Conservation (phyloP, 2,888 invertebrate genomes). For the Noctua pronuba region DNA sequence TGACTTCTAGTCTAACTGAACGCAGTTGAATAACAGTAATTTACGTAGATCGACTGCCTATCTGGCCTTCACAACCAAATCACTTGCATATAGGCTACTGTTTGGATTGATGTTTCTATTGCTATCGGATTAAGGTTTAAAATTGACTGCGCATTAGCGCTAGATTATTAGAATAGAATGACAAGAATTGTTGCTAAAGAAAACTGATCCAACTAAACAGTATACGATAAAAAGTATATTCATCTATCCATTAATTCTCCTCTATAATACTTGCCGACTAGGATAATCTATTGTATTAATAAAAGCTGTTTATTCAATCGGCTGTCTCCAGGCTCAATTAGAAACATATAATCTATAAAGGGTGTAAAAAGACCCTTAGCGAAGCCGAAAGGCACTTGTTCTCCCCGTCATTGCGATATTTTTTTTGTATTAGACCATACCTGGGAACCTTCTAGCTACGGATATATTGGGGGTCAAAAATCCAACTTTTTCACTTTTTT, state of each 20-base stretch:
- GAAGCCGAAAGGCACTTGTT: too few relatives aligned
- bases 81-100: background rate
- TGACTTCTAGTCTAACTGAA: background rate
- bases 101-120: background rate
- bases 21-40: background rate
- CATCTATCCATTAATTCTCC: too few relatives aligned
- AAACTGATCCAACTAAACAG: background rate
- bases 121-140: background rate
- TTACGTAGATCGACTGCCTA: background rate
- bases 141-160: background rate
- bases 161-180: background rate
- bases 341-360: too few relatives aligned
- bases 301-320: background rate
- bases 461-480: too few relatives aligned
- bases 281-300: background rate
- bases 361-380: too few relatives aligned
- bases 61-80: background rate
- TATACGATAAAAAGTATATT: background rate
- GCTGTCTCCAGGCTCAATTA: background rate
- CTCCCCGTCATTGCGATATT: too few relatives aligned
- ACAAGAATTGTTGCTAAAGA: background rate
- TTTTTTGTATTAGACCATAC: too few relatives aligned
- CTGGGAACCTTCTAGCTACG: too few relatives aligned
- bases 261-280: background rate
- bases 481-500: too few relatives aligned